Evolutionary conservation across 2,797 vertebrate species (phyloP), one percentile per base, ranked within the genome.

Genomic region (Erethizon dorsatum): DNA sequence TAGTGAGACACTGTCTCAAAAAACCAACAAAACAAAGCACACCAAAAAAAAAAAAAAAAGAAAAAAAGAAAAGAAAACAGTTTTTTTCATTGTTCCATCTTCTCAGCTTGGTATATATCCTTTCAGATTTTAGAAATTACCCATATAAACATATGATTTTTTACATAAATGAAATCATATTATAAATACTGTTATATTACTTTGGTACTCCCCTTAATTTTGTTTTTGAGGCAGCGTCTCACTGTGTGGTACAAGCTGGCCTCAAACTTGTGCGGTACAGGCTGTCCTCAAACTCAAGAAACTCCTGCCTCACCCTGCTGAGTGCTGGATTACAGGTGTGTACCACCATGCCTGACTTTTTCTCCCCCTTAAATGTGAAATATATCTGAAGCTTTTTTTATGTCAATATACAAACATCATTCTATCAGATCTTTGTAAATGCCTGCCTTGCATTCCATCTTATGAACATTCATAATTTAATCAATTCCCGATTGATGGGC

Each of bases 81-180:
- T 18, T 85, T 83, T 56, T 85, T 83, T 57, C 18, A 1, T 87
- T 37, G 87, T 95, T 33, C 17, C 54, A 59, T 61, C 45, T 41
- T 96, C 65, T 86, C 47, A 93, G 73, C 37, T 69, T 92, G 26
- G 71, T 90, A 80, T 14, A 92, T 56, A 88, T 47, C 78, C 61
- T 95, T 94, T 90, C 24, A 88, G 24, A 91, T 85, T 93, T 90
- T 87, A 93, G 45, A 83, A 96, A 93, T 50, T 50, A n/a, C 8
- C 45, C 56, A 75, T 50, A 56, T 61, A 94, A 95, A 93, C 18
- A 85, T 41, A 24, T 52, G 79, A 63, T 54, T 37, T 88, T 92
- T 90, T 63, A 86, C 8, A 89, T 67, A 78, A 82, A 88, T 85
- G 24, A 92, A n/a, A 79, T 54, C 31, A 59, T 73, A 85, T 63